Base-by-base conservation (phyloP, 2,113 vertebrate species). In the Etheostoma cragini region DNA sequence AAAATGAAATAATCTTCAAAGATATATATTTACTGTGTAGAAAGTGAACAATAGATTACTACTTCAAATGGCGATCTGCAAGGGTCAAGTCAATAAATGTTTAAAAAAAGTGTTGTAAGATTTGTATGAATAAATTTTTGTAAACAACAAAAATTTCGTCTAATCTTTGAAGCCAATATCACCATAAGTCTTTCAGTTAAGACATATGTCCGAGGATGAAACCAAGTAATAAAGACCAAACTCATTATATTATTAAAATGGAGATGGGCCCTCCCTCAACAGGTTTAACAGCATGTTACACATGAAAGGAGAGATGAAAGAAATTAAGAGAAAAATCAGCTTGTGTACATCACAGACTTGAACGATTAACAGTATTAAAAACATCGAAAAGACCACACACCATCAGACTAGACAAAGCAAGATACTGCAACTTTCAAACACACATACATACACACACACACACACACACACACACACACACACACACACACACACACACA, bases 101-200 rank as follows among this genome's bases (percentile, higher is more conserved):
- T 95, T 91, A 96, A 91, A 92, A 95, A 96, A 89, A 80, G 96
- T 97, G 96, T 93, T 98, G 97, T 98, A 98, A 97, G 95, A 96
- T 98, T 99, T 99, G 96, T 98, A 98, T 98, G 95, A 99, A 99
- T 99, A 98, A 98, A 99, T 97, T 99, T 99, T 99, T 98, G 95
- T 98, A 99, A 98, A 97, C 97, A 98, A 98, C 94, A 95, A 94
- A 90, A 94, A 89, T 71, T 96, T 95, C 56, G 97, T 98, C 96
- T 97, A 97, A 95, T 98, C 96, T 96, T 98, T 98, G 96, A 94
- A 95, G 91, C 92, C 26, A 69, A 62, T 89, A 83, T 81, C 79
- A 87, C 67, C 64, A 73, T 65, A 61, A 82, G 60, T 70, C 61
- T 72, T 74, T 86, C 47, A 3, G 42, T n/a, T 52, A 66, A 75